These are phyloP conservation scores for Procambarus virginalis DNA, from an alignment of 1,140 invertebrate species.

Conservation along the genomic window DNA sequence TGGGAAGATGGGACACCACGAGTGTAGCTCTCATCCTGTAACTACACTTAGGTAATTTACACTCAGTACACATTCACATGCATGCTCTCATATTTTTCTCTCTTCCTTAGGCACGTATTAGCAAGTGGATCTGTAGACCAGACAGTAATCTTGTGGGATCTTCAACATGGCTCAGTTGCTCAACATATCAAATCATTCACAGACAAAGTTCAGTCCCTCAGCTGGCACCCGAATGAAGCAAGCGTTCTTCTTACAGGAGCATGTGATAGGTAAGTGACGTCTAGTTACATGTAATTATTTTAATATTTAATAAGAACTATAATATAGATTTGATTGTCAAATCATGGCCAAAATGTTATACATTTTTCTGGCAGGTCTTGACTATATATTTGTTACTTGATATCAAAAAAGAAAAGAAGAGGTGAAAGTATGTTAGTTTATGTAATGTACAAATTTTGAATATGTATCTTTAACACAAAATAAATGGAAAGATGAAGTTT, in stretches of 20 bases:
- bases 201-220: constrained; percentile 89
- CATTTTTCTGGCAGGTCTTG: too few species aligned
- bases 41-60: too few species aligned
- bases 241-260: constrained; percentile 54
- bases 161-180: constrained; percentile 84
- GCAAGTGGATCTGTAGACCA: constrained; percentile 94
- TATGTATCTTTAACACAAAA: too few species aligned
- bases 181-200: constrained; percentile 84
- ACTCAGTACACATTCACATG: too few species aligned
- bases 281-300: neutral
- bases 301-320: neutral
- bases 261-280: constrained; percentile 60
- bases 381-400: too few species aligned
- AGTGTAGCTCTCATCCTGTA: too few species aligned
- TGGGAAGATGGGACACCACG: too few species aligned
- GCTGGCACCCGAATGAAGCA: constrained; percentile 90
- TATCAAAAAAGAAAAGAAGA: too few species aligned
- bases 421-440: neutral
- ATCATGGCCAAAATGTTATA: too few species aligned
- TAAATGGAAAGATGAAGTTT: too few species aligned
- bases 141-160: constrained; percentile 94
- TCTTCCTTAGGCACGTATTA: constrained; percentile 83
- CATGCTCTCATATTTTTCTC: neutral
- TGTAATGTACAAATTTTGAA: too few species aligned
- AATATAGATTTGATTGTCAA: too few species aligned